A percentile compares a stretch with the other conserved stretches of the same genome.
These are phyloP conservation scores for Heliocidaris tuberculata DNA, from an alignment of 35 echinoderm and acorn worm species.

Conservation along the genomic window DNA sequence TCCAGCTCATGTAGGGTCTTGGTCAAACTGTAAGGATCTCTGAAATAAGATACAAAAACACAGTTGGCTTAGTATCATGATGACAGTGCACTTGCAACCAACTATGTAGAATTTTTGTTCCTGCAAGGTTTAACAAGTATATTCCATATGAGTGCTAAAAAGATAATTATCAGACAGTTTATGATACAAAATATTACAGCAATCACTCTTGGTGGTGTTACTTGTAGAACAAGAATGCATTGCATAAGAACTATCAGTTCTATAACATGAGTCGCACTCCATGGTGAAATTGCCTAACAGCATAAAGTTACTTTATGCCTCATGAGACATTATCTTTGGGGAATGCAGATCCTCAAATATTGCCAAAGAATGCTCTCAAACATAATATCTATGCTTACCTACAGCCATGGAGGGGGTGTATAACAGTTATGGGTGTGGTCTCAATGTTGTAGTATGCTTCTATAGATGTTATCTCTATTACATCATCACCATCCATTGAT, in stretches of 20 bases:
- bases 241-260: no score
- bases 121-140: neutral
- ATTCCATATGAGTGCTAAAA: neutral
- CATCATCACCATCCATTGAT: neutral
- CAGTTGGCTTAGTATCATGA: neutral
- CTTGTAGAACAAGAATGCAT: no score
- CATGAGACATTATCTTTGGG: no score
- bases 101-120: neutral
- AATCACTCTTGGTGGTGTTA: no score
- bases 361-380: no score
- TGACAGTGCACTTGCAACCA: no score
- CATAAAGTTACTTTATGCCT: no score
- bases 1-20: slow-evolving; percentile 86
- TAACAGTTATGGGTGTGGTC: slow-evolving; percentile 64
- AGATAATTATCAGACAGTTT: neutral
- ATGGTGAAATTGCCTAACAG: no score
- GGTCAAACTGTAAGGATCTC: slow-evolving; percentile 82
- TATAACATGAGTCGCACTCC: no score
- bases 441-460: slow-evolving; percentile 83
- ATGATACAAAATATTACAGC: no score
- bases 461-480: slow-evolving; percentile 58
- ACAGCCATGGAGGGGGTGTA: slow-evolving; percentile 91
- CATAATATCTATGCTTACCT: slow-evolving; percentile 54
- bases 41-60: slow-evolving; percentile 21
- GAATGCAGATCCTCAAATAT: no score